Evolutionary conservation across 2,113 vertebrate genomes (phyloP).

Genomic region (Crotophaga sulcirostris): DNA sequence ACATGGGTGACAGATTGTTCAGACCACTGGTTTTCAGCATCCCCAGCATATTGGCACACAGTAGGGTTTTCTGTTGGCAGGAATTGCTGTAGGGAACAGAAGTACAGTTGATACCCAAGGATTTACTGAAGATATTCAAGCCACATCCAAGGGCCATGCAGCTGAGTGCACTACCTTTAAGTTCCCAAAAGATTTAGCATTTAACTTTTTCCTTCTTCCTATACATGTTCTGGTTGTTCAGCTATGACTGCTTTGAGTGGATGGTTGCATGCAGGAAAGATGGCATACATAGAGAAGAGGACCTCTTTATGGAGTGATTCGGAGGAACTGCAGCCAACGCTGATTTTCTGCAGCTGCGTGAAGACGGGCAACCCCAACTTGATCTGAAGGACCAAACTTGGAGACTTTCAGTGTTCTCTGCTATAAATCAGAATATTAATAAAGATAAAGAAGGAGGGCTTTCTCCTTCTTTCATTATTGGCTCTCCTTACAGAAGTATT

Average conservation of each 20-base stretch:
- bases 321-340: background rate
- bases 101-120: background rate
- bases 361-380: background rate
- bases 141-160: background rate
- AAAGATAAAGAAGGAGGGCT: background rate
- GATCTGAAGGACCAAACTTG: background rate
- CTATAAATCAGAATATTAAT: background rate
- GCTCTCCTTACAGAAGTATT: background rate
- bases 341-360: background rate
- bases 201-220: background rate
- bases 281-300: background rate
- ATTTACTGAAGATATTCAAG: background rate
- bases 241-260: background rate
- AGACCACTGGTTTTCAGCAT: conserved; percentile 33
- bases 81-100: background rate
- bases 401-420: background rate
- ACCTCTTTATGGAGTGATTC: background rate
- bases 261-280: background rate
- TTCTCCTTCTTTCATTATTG: background rate
- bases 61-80: background rate
- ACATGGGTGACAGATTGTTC: conserved; percentile 36
- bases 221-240: background rate
- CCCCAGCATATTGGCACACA: background rate
- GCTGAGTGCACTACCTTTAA: background rate
- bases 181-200: background rate